Percentiles rank a stretch among this genome's conserved stretches.
phyloP scores from a whole-genome alignment of 2,888 invertebrate species.

The Anagyrus pseudococci region DNA sequence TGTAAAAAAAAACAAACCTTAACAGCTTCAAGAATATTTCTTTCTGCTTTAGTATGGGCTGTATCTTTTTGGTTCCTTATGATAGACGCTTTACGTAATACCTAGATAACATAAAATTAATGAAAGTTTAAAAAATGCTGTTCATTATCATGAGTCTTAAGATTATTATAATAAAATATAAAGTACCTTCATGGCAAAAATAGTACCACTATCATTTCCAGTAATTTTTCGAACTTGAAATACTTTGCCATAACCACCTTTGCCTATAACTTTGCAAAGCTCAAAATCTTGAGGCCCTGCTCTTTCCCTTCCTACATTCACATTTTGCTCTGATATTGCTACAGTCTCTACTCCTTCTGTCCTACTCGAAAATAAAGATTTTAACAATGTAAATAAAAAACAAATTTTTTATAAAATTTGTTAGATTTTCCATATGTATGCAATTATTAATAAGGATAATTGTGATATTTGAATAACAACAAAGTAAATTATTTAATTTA shows the following conservation, averaged over 20 bases:
- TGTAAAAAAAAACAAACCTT: slow-evolving; percentile 53
- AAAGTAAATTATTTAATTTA: not conserved
- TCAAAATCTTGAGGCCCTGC: slow-evolving; percentile 86
- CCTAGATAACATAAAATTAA: slow-evolving; percentile 51
- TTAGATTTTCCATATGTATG: not conserved
- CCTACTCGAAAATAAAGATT: no score
- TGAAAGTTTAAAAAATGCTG: not conserved
- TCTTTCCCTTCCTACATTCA: slow-evolving; percentile 87
- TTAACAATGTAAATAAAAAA: no score
- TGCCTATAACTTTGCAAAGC: slow-evolving; percentile 73
- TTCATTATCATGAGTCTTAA: not conserved
- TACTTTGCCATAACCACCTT: slow-evolving; percentile 81
- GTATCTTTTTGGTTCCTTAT: slow-evolving; percentile 81
- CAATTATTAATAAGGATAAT: no score
- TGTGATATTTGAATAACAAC: not conserved
- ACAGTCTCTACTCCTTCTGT: slow-evolving; percentile 73
- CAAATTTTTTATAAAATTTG: not conserved
- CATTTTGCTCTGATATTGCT: slow-evolving; percentile 73
- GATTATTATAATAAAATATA: not conserved
- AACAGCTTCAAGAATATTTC: slow-evolving; percentile 78
- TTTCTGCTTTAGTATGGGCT: slow-evolving; percentile 79
- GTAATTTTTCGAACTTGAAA: slow-evolving; percentile 70
- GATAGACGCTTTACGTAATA: slow-evolving; percentile 73
- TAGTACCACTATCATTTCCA: slow-evolving; percentile 70
- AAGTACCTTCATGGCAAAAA: slow-evolving; percentile 78